A percentile compares a stretch with the other conserved stretches of the same genome.
phyloP scores from a whole-genome alignment of 2,113 vertebrate genomes.

The Sebastes fasciatus region DNA sequence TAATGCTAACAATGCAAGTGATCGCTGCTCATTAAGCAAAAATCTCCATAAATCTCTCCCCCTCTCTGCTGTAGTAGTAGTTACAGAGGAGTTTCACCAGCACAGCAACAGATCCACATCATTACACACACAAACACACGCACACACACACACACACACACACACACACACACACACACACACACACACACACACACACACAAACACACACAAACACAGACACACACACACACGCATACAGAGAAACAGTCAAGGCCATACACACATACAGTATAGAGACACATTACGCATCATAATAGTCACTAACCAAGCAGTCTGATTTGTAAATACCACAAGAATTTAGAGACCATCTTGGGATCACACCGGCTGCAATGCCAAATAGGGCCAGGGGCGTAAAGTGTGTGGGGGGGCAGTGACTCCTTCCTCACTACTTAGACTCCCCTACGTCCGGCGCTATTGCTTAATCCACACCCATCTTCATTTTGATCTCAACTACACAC shows the following conservation, averaged over 20 bases:
- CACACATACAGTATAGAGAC: conserved; percentile 19
- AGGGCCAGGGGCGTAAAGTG: too few relatives aligned
- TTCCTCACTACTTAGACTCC: background rate
- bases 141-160: conserved; percentile 1
- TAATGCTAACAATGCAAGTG: conserved; percentile 72
- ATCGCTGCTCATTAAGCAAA: conserved; percentile 77
- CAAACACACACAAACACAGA: conserved; percentile 32
- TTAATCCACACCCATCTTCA: background rate
- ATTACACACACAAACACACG: conserved; percentile 55
- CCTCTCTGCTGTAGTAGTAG: conserved; percentile 52
- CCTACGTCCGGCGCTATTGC: background rate
- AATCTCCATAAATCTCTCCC: conserved; percentile 61
- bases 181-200: conserved; percentile 1
- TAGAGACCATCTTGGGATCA: background rate
- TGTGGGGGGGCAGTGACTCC: too few relatives aligned
- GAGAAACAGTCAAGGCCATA: background rate
- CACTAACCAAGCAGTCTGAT: conserved; percentile 51
- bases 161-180: conserved; percentile 1
- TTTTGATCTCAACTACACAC: background rate
- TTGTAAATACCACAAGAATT: background rate
- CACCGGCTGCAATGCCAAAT: background rate
- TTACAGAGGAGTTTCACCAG: conserved; percentile 53
- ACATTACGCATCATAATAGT: conserved; percentile 56
- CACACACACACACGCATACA: conserved; percentile 1
- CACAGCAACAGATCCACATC: conserved; percentile 54